Evolutionary conservation across 1,140 invertebrate species (phyloP).

Genomic region (Magallana angulata): DNA sequence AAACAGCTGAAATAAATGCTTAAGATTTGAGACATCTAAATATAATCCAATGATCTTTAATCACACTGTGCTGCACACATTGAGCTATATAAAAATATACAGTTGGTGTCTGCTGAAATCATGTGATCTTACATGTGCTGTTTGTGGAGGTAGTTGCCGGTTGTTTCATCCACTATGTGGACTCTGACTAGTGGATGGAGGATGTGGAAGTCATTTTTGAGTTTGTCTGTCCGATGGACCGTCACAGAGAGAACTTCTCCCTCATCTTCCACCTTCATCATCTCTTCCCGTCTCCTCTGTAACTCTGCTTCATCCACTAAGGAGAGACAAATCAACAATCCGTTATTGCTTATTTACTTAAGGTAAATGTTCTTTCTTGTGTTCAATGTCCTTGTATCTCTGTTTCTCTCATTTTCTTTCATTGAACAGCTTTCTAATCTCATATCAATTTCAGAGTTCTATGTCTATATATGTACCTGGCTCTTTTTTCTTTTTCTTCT

Average conservation of each 20-base stretch:
- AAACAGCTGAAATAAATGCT: too few relatives aligned
- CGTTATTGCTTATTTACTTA: not conserved
- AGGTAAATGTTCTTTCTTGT: too few relatives aligned
- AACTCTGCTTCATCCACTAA: conserved; percentile 46
- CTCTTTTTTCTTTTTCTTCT: conserved; percentile 35
- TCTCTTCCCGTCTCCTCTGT: conserved; percentile 43
- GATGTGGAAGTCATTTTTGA: conserved; percentile 79
- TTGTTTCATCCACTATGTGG: conserved; percentile 78
- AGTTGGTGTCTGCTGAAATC: too few relatives aligned
- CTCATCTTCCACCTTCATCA: conserved; percentile 67
- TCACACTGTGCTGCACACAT: too few relatives aligned
- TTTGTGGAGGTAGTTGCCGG: conserved; percentile 77
- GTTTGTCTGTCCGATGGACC: conserved; percentile 78
- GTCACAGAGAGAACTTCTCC: conserved; percentile 73
- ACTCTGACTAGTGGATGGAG: conserved; percentile 79
- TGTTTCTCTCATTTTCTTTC: too few relatives aligned
- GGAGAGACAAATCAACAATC: not conserved
- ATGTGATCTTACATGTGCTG: conserved; percentile 72
- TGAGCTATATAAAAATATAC: too few relatives aligned
- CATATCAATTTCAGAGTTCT: not conserved
- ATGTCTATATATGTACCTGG: not conserved
- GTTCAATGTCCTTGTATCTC: too few relatives aligned
- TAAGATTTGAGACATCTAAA: too few relatives aligned
- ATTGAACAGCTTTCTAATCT: not conserved
- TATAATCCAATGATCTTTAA: too few relatives aligned